Conservation (phyloP, 2,113 vertebrate genomes). For the Myiozetetes cayanensis region DNA sequence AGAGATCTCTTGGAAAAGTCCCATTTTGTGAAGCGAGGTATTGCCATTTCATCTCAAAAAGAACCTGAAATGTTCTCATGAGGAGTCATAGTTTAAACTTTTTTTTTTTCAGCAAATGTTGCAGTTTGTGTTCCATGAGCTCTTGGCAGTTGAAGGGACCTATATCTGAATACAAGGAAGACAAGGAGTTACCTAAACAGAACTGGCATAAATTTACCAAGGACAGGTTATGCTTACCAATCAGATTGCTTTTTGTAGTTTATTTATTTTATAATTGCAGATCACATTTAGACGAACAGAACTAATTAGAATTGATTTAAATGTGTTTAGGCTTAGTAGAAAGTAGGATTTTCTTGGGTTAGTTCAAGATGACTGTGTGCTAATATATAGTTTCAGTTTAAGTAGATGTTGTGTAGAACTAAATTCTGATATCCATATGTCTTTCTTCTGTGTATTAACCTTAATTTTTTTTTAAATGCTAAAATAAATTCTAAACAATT, state of each 20-base stretch:
- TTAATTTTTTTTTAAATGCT: background rate
- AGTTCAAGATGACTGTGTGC: conserved; percentile 37
- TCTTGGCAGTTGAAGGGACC: accelerated
- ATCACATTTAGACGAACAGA: conserved; percentile 63
- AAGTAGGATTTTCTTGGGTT: conserved; percentile 46
- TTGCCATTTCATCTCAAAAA: background rate
- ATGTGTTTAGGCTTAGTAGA: conserved; percentile 57
- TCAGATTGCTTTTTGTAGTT: background rate
- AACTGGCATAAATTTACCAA: background rate
- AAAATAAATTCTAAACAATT: conserved; percentile 24
- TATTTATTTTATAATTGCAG: conserved; percentile 72
- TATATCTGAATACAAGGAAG: background rate
- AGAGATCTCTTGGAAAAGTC: background rate
- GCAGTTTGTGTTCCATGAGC: background rate
- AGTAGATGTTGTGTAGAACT: background rate
- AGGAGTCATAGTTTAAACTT: background rate
- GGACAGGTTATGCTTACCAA: background rate
- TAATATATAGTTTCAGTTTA: background rate
- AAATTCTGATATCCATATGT: background rate
- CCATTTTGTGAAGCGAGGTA: background rate
- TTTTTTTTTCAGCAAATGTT: background rate
- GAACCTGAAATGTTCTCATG: background rate
- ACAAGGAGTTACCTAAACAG: background rate
- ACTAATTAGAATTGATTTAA: conserved; percentile 66
- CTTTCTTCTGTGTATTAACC: background rate